Conservation (phyloP, 2,113 vertebrate species). For the Elgaria multicarinata region DNA sequence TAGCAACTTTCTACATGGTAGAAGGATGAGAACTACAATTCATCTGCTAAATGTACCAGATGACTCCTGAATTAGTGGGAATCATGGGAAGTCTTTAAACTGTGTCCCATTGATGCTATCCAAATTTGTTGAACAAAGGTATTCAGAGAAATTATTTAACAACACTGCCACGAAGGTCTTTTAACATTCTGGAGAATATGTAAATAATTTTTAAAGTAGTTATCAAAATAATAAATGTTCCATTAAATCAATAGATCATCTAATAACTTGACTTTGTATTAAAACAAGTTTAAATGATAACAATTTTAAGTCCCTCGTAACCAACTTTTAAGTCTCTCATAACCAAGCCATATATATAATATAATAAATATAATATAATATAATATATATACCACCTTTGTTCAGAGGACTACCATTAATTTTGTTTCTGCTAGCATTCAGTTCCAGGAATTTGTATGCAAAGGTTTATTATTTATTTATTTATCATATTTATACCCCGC, state of each 20-base stretch:
- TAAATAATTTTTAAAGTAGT: constrained; percentile 24
- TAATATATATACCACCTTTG: background rate
- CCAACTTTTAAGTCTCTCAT: background rate
- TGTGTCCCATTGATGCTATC: background rate
- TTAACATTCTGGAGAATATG: background rate
- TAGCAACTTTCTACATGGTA: background rate
- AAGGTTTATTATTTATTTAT: no score
- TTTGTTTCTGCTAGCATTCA: background rate
- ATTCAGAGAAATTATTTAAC: background rate
- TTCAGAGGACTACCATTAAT: background rate
- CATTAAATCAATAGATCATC: constrained; percentile 30
- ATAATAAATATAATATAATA: no score
- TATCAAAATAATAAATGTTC: constrained; percentile 28
- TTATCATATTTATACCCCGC: no score
- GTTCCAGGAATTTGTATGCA: background rate
- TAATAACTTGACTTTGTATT: constrained; percentile 13
- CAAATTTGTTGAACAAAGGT: background rate
- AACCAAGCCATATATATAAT: background rate
- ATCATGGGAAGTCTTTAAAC: background rate
- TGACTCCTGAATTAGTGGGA: background rate
- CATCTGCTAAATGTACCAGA: background rate
- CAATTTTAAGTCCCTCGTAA: no score
- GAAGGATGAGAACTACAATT: constrained; percentile 4
- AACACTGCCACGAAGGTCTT: background rate
- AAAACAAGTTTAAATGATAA: constrained; percentile 8